Percentiles rank a stretch among this genome's conserved stretches.
These are phyloP conservation scores for Drosophila eohydei DNA, from an alignment of 2,888 invertebrate species.

Conservation along the genomic window DNA sequence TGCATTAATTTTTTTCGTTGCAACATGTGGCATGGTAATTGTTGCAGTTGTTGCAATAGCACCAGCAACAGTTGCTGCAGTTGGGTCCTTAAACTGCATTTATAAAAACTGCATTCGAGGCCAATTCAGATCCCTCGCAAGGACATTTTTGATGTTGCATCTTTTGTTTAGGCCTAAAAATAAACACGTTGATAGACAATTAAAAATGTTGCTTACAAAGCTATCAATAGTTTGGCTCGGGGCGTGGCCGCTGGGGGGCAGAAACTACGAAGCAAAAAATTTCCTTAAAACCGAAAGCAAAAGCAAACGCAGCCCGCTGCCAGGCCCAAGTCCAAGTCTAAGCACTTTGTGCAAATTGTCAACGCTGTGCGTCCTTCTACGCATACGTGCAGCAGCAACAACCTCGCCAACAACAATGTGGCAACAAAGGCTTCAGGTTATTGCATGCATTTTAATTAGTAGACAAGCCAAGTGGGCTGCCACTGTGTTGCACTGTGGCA, in stretches of 20 bases:
- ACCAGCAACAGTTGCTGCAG: constrained; percentile 43
- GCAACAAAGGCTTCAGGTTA: constrained; percentile 80
- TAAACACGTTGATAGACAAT: constrained; percentile 72
- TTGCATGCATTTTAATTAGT: constrained; percentile 80
- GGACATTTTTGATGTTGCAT: constrained; percentile 48
- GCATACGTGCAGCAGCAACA: constrained; percentile 64
- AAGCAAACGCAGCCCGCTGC: constrained; percentile 1
- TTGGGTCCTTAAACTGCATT: constrained; percentile 60
- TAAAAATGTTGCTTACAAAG: constrained; percentile 68
- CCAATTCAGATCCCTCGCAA: constrained; percentile 43
- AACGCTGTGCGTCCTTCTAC: constrained; percentile 74
- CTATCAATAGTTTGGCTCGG: constrained; percentile 67
- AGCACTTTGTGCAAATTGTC: constrained; percentile 80
- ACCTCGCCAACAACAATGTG: constrained; percentile 69
- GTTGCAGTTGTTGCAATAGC: constrained; percentile 15
- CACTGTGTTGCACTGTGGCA: constrained; percentile 45
- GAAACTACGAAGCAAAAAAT: constrained; percentile 5
- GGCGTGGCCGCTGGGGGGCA: not conserved
- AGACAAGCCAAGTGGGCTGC: constrained; percentile 81
- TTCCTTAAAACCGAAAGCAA: constrained; percentile 27
- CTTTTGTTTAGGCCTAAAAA: constrained; percentile 63
- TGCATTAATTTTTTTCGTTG: constrained; percentile 74
- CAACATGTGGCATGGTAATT: constrained; percentile 60
- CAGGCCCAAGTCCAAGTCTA: constrained; percentile 38
- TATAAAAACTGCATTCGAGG: constrained; percentile 58